phyloP scores from a whole-genome alignment of 1,140 invertebrate genomes.

The Eriocheir sinensis region DNA sequence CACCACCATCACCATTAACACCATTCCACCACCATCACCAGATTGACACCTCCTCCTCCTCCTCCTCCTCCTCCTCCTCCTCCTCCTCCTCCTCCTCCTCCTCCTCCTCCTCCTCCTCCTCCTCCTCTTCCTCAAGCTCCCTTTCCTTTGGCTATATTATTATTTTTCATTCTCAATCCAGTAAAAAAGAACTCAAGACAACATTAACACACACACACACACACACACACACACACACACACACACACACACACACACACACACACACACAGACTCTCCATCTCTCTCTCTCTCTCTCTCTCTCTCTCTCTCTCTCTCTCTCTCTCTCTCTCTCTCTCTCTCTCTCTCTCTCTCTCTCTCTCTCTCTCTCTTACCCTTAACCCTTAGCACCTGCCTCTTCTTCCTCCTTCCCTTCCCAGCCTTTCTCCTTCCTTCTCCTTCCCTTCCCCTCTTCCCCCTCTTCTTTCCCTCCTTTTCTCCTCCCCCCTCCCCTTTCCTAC shows the following conservation, averaged over 20 bases:
- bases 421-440: background rate
- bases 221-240: constrained; percentile 61
- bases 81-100: background rate
- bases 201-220: constrained; percentile 50
- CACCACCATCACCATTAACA: background rate
- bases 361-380: background rate
- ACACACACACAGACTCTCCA: constrained; percentile 49
- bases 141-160: background rate
- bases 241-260: constrained; percentile 62
- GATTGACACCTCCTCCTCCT: no score
- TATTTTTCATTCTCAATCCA: background rate
- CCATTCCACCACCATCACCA: background rate
- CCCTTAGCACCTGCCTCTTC: background rate
- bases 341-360: background rate
- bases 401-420: background rate
- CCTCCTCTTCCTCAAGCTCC: background rate
- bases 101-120: constrained; percentile 2
- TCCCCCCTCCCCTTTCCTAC: background rate
- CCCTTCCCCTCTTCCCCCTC: background rate
- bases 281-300: background rate
- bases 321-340: background rate
- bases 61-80: background rate
- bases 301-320: background rate
- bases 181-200: background rate
- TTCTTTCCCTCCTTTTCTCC: background rate